Base-by-base conservation (phyloP, 1,140 invertebrate genomes). In the Temnothorax longispinosus region DNA sequence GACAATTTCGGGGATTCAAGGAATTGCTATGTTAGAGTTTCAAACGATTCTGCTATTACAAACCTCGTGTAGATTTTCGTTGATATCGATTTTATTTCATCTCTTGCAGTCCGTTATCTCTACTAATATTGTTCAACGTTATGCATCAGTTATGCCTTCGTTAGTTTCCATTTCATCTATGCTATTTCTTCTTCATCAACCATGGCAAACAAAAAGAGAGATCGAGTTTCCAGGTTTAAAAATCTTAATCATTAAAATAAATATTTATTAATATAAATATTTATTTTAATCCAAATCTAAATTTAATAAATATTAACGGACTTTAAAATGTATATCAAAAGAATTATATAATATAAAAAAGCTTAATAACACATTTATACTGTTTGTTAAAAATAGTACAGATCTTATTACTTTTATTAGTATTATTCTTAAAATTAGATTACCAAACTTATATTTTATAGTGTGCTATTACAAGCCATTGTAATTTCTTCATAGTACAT, bases 11-110 rank as follows among this genome's bases (percentile, higher is more conserved):
- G 11, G 15, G 78, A 82, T 72, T 58, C 27, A 82, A 60, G 65
- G 21, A 58, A 13, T 72, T 52, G 38, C 27, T 13, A 72, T 50
- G 35, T 47, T 35, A 13, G n/a, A 65, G 47, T 54, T 64, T n/a
- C 15, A 82, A 82, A 58, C 64, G 21, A 82, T 72, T 82, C 47
- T 27, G 27, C 65, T 32, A 69, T 71, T 72, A 47, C 50, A 80
- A 67, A 38, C 44, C n/a, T 13, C 11, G 38, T 52, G 35, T 82
- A 41, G 41, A 82, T 58, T 44, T 54, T 58, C 18, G 41, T 58
- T 56, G 27, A 11, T 82, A 60, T 47, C 27, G 52, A 82, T 72
- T 74, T 35, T 62, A 82, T 81, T 8, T 81, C 32, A 44, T 1
- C 11, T 54, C 21, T 81, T 71, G 15, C 38, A 35, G 3, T 71